Conservation (phyloP, 2,888 invertebrate species). For the Diarsia mendica region DNA sequence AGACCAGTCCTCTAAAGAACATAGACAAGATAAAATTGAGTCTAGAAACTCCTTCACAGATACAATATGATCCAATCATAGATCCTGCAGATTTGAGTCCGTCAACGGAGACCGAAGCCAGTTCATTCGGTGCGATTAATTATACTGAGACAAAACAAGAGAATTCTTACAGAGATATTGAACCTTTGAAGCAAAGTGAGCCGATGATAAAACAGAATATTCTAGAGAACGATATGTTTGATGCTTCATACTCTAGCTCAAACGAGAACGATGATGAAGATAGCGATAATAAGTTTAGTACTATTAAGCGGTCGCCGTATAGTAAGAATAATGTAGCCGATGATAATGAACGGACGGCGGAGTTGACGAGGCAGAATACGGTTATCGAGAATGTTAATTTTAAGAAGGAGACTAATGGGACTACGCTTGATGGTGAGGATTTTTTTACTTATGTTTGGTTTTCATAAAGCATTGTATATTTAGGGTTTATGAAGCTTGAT, state of each 20-base stretch:
- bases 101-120: constrained; percentile 81
- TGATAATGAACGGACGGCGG: constrained; percentile 77
- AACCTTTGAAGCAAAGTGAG: constrained; percentile 81
- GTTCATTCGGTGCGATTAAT: constrained; percentile 83
- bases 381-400: constrained; percentile 88
- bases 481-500: too few species aligned
- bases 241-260: constrained; percentile 87
- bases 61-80: constrained; percentile 88
- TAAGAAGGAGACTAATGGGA: constrained; percentile 86
- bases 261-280: constrained; percentile 91
- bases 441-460: too few species aligned
- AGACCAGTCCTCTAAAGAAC: constrained; percentile 85
- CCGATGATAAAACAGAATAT: constrained; percentile 89
- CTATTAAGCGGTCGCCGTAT: constrained; percentile 93
- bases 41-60: constrained; percentile 87
- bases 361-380: constrained; percentile 86
- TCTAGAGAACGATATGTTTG: constrained; percentile 88
- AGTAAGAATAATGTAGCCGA: constrained; percentile 86
- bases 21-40: constrained; percentile 89
- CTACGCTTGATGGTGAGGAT: constrained; percentile 80
- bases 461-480: too few species aligned
- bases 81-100: constrained; percentile 86
- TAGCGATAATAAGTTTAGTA: constrained; percentile 93
- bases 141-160: constrained; percentile 76
- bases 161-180: constrained; percentile 78